Conservation (phyloP, 2,113 vertebrate genomes). For the rat (Rattus norvegicus) region DNA sequence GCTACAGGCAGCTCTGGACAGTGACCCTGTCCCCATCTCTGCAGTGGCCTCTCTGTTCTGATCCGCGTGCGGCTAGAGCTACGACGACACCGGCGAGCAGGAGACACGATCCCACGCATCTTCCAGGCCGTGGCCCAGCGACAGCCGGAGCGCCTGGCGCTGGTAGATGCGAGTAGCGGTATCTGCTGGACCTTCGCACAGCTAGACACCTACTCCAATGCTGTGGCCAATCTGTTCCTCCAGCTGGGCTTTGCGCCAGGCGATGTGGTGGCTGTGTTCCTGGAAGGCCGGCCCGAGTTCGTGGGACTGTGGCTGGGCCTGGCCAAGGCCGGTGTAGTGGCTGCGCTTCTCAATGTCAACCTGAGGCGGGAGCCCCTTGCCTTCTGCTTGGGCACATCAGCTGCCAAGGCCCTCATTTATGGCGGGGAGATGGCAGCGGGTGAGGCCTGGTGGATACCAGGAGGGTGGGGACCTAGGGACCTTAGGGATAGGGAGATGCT, state of each 20-base stretch:
- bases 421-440: constrained; percentile 91
- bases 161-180: constrained; percentile 91
- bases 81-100: constrained; percentile 84
- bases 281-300: constrained; percentile 93
- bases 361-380: constrained; percentile 89
- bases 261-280: constrained; percentile 92
- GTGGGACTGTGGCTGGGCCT: constrained; percentile 95
- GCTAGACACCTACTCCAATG: constrained; percentile 90
- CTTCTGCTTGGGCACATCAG: constrained; percentile 91
- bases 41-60: constrained; percentile 92
- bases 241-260: constrained; percentile 88
- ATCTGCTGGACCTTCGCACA: constrained; percentile 91
- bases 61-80: constrained; percentile 90
- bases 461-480: constrained; percentile 74
- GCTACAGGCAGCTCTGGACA: neutral
- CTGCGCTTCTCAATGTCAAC: constrained; percentile 93
- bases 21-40: neutral
- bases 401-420: constrained; percentile 90
- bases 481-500: neutral
- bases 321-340: constrained; percentile 92
- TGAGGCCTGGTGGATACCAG: constrained; percentile 84
- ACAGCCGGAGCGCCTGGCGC: constrained; percentile 90
- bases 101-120: constrained; percentile 89
- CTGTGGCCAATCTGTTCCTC: constrained; percentile 88
- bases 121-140: constrained; percentile 87